phyloP scores from a whole-genome alignment of 2,888 invertebrate species.

The Acanthosepion lycidas region DNA sequence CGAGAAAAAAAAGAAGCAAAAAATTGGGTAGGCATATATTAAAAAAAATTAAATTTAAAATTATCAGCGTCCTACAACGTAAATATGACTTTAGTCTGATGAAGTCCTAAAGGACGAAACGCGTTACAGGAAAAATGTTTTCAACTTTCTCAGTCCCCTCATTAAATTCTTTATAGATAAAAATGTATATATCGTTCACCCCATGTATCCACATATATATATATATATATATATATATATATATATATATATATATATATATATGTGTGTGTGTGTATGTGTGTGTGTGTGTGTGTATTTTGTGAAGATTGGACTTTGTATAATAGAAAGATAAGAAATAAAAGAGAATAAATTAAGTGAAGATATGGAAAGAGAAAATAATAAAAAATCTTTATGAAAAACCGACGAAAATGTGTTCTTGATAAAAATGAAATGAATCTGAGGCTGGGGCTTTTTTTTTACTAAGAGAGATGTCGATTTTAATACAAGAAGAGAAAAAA shows the following conservation, averaged over 20 bases:
- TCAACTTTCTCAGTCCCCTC: too few relatives aligned
- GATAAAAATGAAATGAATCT: neutral
- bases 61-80: too few relatives aligned
- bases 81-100: too few relatives aligned
- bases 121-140: too few relatives aligned
- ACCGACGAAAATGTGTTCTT: neutral
- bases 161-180: too few relatives aligned
- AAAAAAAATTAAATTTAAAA: too few relatives aligned
- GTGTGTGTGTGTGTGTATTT: neutral
- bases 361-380: neutral
- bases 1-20: too few relatives aligned
- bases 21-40: too few relatives aligned
- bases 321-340: neutral
- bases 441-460: neutral
- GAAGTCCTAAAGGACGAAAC: too few relatives aligned
- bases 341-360: neutral
- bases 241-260: neutral
- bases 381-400: neutral
- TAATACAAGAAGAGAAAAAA: neutral
- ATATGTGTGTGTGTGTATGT: neutral
- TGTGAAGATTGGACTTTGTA: neutral
- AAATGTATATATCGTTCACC: too few relatives aligned
- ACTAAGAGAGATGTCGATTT: neutral
- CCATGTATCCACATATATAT: neutral
- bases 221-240: neutral